phyloP scores from a whole-genome alignment of 2,888 invertebrate species.

The Odontocolon sp. region DNA sequence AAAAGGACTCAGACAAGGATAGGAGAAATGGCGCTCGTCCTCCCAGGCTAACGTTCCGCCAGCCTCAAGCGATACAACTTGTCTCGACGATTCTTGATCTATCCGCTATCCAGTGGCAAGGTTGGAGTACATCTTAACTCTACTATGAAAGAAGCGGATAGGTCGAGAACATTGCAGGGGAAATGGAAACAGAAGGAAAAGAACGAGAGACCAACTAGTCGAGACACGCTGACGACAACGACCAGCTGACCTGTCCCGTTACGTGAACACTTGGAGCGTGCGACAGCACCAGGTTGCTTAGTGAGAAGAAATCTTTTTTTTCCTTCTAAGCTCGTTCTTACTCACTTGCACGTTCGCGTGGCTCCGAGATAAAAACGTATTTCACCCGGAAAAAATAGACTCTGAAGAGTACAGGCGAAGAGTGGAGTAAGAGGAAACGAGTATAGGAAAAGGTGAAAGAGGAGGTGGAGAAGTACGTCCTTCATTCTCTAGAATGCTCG shows the following conservation, averaged over 20 bases:
- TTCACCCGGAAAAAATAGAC: conserved; percentile 12
- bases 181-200: conserved; percentile 36
- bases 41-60: conserved; percentile 42
- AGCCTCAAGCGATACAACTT: conserved; percentile 34
- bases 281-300: conserved; percentile 20
- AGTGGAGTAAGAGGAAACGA: neutral
- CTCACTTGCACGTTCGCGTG: neutral
- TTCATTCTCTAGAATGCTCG: conserved; percentile 28
- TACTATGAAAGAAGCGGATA: too few relatives aligned
- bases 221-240: conserved; percentile 8
- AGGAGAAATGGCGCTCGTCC: conserved; percentile 27
- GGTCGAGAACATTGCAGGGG: conserved; percentile 32
- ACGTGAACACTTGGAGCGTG: conserved; percentile 15
- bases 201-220: conserved; percentile 32
- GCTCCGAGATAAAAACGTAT: neutral
- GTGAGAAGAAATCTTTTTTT: conserved; percentile 17
- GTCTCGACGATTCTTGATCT: conserved; percentile 24
- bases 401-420: neutral
- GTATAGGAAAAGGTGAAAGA: conserved; percentile 1
- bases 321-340: neutral
- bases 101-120: conserved; percentile 1
- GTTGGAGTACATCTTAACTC: too few relatives aligned
- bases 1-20: conserved; percentile 27
- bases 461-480: conserved; percentile 15
- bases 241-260: neutral